These are phyloP conservation scores for Formica selysi DNA, from an alignment of 1,140 invertebrate genomes.

Conservation along the genomic window DNA sequence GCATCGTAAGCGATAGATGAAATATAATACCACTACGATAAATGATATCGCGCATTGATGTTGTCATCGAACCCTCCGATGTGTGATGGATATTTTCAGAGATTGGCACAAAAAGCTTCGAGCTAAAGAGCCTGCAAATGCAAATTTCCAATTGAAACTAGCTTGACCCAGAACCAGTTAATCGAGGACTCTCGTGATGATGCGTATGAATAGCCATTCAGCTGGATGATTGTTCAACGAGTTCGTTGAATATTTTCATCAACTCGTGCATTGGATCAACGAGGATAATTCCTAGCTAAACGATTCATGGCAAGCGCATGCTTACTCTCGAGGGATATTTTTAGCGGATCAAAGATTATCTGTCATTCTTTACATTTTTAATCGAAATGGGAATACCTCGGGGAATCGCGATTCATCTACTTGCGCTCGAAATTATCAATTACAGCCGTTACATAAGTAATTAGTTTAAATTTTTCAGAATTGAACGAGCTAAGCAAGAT, in stretches of 20 bases:
- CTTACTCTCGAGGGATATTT: not conserved
- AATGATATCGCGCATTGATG: not conserved
- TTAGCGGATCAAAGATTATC: not conserved
- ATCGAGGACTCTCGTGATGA: conserved; percentile 28
- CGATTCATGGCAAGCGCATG: not conserved
- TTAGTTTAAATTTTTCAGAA: not conserved
- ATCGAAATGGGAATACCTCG: not conserved
- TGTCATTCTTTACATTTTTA: conserved; percentile 7
- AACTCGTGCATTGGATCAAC: not conserved
- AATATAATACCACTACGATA: not conserved
- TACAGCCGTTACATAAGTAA: not conserved
- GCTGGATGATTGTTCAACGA: conserved; percentile 24
- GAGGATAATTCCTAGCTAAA: not conserved
- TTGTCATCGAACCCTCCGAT: not conserved
- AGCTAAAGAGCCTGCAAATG: conserved; percentile 16
- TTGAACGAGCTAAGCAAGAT: not conserved
- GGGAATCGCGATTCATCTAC: not conserved
- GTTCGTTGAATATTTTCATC: conserved; percentile 28
- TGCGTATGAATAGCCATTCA: conserved; percentile 38
- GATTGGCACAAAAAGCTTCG: not conserved
- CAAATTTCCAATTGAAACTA: conserved; percentile 20
- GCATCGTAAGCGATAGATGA: not conserved
- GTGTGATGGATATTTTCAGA: not conserved
- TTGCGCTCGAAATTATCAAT: too few relatives aligned
- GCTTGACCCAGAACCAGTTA: not conserved